Evolutionary conservation across 1,140 invertebrate species (phyloP), one percentile per base, ranked within the genome.

Genomic region (Manduca sexta): DNA sequence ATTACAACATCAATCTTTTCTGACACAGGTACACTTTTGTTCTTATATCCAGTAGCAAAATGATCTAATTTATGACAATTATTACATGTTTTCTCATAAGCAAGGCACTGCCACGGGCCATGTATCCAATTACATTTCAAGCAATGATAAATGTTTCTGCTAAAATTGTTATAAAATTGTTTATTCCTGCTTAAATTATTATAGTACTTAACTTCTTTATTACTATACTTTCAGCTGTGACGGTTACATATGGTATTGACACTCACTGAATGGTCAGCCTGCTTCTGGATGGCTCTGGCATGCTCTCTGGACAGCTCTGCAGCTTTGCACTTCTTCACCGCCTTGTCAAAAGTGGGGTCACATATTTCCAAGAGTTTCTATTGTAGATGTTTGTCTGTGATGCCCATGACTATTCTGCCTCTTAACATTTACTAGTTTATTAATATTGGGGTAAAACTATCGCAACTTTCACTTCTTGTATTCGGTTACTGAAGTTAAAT

Each of bases 351-450:
- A 2, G 48, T 71, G 29, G 81, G 51, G 16, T 65, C 54, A 7
- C 45, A 18, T 11, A 57, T 61, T 49, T 68, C 49, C 26, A 79
- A 47, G 15, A 84, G 37, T 43, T 49, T 68, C 52, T 77, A 60
- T 46, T 71, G 65, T 3, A 68, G 17, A 13, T 34, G 10, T 52
- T n/a, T n/a, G n/a, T n/a, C n/a, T n/a, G n/a, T n/a, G n/a, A n/a
- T n/a, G n/a, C n/a, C n/a, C n/a, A n/a, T n/a, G n/a, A n/a, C n/a
- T n/a, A n/a, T n/a, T n/a, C n/a, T n/a, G n/a, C n/a, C n/a, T n/a
- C n/a, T n/a, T 18, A 74, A 11, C 49, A 72, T 57, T 18, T 5
- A 38, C 53, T 12, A 69, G 13, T 50, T 64, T 63, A 48, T 42
- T 52, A n/a, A 62, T 18, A 16, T 49, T 48, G 10, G 43, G 43